Conservation (phyloP, 2,888 invertebrate species). For the Pseudococcus viburni region DNA sequence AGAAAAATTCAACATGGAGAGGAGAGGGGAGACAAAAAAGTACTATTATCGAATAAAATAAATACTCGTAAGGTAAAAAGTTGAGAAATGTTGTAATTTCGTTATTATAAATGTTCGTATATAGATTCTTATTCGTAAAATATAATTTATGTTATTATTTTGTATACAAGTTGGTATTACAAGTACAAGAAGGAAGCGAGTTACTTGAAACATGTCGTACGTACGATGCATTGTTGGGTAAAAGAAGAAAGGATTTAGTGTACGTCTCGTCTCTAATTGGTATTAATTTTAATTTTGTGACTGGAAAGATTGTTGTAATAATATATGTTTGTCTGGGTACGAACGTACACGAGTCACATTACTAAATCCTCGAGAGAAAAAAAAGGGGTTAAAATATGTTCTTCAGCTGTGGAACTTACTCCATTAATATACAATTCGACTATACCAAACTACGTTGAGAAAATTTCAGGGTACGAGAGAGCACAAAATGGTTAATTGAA, state of each 20-base stretch:
- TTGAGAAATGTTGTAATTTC: background rate
- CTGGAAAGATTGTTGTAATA: constrained; percentile 19
- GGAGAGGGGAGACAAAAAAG: no score
- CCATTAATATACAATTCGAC: background rate
- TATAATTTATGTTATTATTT: constrained; percentile 23
- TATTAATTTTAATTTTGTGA: constrained; percentile 31
- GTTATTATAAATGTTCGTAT: background rate
- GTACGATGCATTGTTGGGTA: background rate
- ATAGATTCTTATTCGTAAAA: background rate
- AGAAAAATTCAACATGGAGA: no score
- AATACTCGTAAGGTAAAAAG: background rate
- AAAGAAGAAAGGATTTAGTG: background rate
- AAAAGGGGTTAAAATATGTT: constrained; percentile 5
- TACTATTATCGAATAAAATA: no score
- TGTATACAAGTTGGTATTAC: background rate
- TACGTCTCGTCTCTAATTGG: constrained; percentile 41
- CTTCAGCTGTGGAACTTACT: background rate
- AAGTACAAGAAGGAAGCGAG: background rate
- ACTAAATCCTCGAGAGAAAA: background rate
- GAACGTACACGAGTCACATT: constrained; percentile 11
- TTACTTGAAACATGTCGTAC: background rate
- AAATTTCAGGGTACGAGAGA: background rate
- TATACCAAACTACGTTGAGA: background rate
- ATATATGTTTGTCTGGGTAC: constrained; percentile 29
- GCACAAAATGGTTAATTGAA: constrained; percentile 20